Evolutionary conservation across 23 tunicate species (phyloP).

Genomic region (Phallusia fumigata): DNA sequence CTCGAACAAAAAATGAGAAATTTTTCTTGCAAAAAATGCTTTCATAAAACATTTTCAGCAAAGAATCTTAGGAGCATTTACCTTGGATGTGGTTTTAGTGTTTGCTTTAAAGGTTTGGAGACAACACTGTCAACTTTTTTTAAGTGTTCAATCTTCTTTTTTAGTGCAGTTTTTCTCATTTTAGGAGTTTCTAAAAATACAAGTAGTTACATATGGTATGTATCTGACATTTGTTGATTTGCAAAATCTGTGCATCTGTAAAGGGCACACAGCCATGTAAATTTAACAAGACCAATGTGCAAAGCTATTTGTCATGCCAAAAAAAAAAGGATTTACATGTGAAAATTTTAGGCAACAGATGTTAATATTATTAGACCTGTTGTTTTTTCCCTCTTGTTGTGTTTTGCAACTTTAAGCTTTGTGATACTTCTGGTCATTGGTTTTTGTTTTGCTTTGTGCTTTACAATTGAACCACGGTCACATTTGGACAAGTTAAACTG

Average conservation of each 20-base stretch:
- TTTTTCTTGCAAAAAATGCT: too few species aligned
- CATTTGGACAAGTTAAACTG: constrained; percentile 35
- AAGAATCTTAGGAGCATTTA: too few species aligned
- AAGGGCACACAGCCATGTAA: too few species aligned
- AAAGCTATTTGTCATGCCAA: too few species aligned
- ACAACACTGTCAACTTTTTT: not conserved
- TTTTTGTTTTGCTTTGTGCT: not conserved
- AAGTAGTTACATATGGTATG: too few species aligned
- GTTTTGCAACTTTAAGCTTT: constrained; percentile 9
- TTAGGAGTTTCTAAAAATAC: not conserved
- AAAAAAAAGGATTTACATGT: too few species aligned
- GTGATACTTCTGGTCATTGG: not conserved
- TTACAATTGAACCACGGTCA: not conserved
- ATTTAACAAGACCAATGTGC: too few species aligned
- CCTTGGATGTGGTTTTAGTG: not conserved
- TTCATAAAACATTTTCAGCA: too few species aligned
- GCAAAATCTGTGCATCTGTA: too few species aligned
- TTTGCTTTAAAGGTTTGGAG: not conserved
- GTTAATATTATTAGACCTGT: too few species aligned
- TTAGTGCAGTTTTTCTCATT: not conserved
- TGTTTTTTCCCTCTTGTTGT: not conserved
- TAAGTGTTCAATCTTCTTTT: not conserved
- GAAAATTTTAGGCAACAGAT: too few species aligned
- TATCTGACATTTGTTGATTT: too few species aligned
- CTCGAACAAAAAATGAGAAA: not conserved